These are phyloP conservation scores for Galeruca laticollis DNA, from an alignment of 2,888 invertebrate genomes.

Conservation along the genomic window DNA sequence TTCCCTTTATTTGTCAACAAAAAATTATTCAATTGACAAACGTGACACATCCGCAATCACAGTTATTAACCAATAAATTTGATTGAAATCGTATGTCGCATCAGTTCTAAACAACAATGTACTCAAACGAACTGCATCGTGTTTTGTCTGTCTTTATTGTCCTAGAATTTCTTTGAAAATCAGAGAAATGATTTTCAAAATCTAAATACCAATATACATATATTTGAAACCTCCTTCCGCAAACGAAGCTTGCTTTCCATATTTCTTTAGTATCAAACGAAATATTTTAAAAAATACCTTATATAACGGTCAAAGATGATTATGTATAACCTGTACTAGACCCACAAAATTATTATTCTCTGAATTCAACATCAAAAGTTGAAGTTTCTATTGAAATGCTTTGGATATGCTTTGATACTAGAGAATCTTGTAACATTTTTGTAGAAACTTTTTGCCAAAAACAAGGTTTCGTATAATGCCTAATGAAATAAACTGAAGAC, in stretches of 20 bases:
- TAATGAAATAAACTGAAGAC: neutral
- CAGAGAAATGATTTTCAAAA: no score
- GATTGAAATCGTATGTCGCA: no score
- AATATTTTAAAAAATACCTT: neutral
- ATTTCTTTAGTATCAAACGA: neutral
- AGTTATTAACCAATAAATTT: no score
- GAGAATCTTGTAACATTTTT: conserved; percentile 9
- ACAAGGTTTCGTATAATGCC: neutral
- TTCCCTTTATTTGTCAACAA: no score
- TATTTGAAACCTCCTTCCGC: no score
- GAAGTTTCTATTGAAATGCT: neutral
- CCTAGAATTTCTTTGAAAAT: no score
- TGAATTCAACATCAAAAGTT: conserved; percentile 9
- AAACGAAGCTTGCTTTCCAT: neutral
- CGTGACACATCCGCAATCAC: no score
- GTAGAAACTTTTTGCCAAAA: conserved; percentile 17
- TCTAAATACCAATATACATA: no score
- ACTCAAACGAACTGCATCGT: no score
- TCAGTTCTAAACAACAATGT: no score
- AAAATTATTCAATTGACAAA: no score
- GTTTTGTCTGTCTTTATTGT: no score
- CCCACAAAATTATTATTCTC: conserved; percentile 3
- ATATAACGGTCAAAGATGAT: conserved; percentile 12
- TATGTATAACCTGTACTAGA: neutral
- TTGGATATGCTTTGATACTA: neutral